phyloP scores from a whole-genome alignment of 2,888 invertebrate species.

The Seladonia tumulorum region DNA sequence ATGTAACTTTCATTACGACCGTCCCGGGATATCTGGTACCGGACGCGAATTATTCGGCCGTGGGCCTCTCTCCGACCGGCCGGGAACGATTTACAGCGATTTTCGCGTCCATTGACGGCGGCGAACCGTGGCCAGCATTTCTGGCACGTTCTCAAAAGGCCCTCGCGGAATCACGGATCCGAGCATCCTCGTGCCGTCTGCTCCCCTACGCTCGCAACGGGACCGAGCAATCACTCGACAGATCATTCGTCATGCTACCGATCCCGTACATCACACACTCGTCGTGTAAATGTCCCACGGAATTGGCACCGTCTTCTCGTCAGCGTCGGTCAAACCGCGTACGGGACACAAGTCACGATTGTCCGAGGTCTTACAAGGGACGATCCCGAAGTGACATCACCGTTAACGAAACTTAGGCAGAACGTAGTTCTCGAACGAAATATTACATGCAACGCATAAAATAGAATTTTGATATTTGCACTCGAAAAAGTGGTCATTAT shows the following conservation, averaged over 20 bases:
- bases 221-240: conserved; percentile 65
- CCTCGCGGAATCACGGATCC: conserved; percentile 38
- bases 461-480: no score
- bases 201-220: conserved; percentile 25
- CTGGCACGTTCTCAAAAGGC: conserved; percentile 67
- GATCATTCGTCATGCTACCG: conserved; percentile 70
- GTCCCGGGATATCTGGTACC: conserved; percentile 1
- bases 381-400: no score
- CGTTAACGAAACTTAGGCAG: no score
- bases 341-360: no score
- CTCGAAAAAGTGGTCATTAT: no score
- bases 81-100: conserved; percentile 18
- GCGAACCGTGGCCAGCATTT: conserved; percentile 33
- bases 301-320: conserved; percentile 67
- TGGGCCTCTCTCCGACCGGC: neutral
- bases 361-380: neutral
- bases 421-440: no score
- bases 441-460: no score
- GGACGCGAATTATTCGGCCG: neutral
- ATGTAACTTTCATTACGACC: conserved; percentile 33
- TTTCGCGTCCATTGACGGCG: conserved; percentile 15
- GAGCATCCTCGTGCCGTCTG: conserved; percentile 46
- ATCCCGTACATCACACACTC: conserved; percentile 46
- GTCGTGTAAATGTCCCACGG: conserved; percentile 67
- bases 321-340: conserved; percentile 40